These are phyloP conservation scores for Agraylea sexmaculata DNA, from an alignment of 1,140 invertebrate genomes.

Conservation along the genomic window DNA sequence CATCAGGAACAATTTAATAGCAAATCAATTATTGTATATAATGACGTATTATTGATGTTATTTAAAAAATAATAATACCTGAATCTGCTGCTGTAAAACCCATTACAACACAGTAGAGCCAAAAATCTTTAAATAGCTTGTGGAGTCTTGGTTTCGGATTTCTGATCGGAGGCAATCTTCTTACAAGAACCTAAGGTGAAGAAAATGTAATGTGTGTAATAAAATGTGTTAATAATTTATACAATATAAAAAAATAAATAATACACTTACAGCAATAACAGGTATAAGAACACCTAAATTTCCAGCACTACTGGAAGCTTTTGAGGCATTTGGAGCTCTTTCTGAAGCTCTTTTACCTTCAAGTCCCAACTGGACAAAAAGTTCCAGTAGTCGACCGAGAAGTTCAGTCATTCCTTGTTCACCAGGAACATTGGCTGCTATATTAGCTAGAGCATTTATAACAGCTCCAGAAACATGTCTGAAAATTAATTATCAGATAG, in stretches of 20 bases:
- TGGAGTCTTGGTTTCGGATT: conserved; percentile 89
- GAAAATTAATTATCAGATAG: conserved; percentile 10
- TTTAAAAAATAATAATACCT: conserved; percentile 34
- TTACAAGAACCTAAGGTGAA: conserved; percentile 45
- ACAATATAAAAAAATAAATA: conserved; percentile 1
- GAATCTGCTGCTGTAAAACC: conserved; percentile 84
- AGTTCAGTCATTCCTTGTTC: conserved; percentile 79
- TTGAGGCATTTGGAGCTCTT: conserved; percentile 59
- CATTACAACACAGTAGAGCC: conserved; percentile 99
- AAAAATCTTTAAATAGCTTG: conserved; percentile 96
- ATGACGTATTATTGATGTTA: too few species aligned
- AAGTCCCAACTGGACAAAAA: conserved; percentile 94
- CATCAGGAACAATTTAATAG: too few species aligned
- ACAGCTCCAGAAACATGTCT: conserved; percentile 91
- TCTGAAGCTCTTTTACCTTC: conserved; percentile 91
- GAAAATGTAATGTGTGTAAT: not conserved
- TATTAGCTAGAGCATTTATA: conserved; percentile 87
- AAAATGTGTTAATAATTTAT: not conserved
- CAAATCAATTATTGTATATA: too few species aligned
- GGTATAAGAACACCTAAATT: conserved; percentile 95
- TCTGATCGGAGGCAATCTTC: conserved; percentile 77
- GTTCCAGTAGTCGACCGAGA: conserved; percentile 75
- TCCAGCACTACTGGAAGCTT: conserved; percentile 86
- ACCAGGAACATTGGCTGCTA: conserved; percentile 85
- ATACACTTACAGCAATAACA: conserved; percentile 70